phyloP scores from a whole-genome alignment of 2,797 vertebrate species.

The Trichosurus vulpecula region DNA sequence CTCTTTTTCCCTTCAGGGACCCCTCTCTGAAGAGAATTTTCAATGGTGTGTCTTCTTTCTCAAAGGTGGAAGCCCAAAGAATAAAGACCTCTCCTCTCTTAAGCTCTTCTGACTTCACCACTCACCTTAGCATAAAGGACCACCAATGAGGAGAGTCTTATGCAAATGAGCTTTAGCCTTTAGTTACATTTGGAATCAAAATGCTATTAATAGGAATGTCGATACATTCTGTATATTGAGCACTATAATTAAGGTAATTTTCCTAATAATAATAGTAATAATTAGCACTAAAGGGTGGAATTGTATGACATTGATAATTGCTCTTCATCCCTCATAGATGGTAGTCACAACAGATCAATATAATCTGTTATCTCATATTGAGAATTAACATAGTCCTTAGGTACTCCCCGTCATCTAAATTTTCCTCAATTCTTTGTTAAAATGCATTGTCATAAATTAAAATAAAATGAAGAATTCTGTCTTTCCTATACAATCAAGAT shows the following conservation, averaged over 20 bases:
- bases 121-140: not conserved
- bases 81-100: not conserved
- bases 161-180: not conserved
- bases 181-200: not conserved
- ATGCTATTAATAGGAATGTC: not conserved
- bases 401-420: not conserved
- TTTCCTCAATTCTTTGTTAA: not conserved
- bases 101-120: not conserved
- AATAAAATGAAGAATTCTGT: not conserved
- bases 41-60: not conserved
- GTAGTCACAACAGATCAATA: not conserved
- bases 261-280: not conserved
- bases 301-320: not conserved
- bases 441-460: not conserved
- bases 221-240: conserved; percentile 14
- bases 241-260: conserved; percentile 20
- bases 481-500: not conserved
- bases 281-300: not conserved
- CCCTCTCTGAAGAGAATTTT: not conserved
- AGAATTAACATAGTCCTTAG: not conserved
- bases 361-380: not conserved
- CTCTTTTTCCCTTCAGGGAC: not conserved
- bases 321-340: not conserved
- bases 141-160: not conserved
- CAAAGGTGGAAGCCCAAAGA: not conserved